Evolutionary conservation across 2,113 vertebrate species (phyloP), one percentile per base, ranked within the genome.

Genomic region (Osmerus eperlanus): DNA sequence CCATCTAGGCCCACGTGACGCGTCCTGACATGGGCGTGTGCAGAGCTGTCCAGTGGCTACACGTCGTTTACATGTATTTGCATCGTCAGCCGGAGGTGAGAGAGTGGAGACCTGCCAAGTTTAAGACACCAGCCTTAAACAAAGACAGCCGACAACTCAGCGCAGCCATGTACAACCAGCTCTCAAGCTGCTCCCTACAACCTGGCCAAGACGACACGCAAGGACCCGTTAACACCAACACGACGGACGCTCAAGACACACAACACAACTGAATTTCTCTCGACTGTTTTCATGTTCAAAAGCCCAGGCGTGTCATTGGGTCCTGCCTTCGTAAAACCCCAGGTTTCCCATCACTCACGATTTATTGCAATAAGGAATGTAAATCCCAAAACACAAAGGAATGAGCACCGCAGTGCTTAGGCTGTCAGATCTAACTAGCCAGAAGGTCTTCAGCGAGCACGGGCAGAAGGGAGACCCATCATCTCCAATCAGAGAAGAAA

Each of bases 371-470:
- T 81, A 84, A 89, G 78, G 85, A 87, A 88, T 83, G 86, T 87
- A 89, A 90, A 85, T 89, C 88, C 89, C 87, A 71, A 73, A 89
- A 86, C 88, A 86, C 88, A 89, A 83, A 89, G 84, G 85, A 84
- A 84, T 67, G 84, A 63, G 82, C 78, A 70, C 66, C 74, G 75
- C 87, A 81, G 80, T 83, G 87, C 88, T 84, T 77, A 81, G 75
- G 81, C 85, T 90, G 89, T 90, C 89, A 88, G 83, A 80, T 76
- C 86, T 83, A 87, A 89, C 88, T 89, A 89, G 85, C 72, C 74
- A 52, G 81, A 89, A 86, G 86, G 86, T 89, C 86, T 87, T 87
- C 86, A 84, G 76, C 84, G 70, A 79, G 77, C 77, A 83, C 74
- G 70, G 68, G 79, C 82, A 73, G 77, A 79, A 85, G 61, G 72